A percentile compares a stretch with the other conserved stretches of the same genome.
These are phyloP conservation scores for Parapristionchus giblindavisi DNA, from an alignment of 2,888 invertebrate genomes.

Conservation along the genomic window DNA sequence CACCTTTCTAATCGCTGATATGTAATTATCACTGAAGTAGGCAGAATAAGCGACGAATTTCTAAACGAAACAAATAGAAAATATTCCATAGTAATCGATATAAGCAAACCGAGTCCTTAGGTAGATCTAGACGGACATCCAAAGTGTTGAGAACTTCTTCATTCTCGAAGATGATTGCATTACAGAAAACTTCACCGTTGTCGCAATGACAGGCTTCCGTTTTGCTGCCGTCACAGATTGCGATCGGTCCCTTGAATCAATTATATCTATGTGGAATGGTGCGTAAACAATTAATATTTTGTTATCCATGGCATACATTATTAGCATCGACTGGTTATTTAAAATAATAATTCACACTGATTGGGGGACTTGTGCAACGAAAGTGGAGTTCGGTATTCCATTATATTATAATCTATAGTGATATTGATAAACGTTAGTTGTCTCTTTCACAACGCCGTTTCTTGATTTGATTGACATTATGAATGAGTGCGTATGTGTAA, in stretches of 20 bases:
- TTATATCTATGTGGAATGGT: too few species aligned
- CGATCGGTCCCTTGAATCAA: slow-evolving; percentile 5
- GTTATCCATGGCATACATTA: too few species aligned
- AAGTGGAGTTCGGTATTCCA: too few species aligned
- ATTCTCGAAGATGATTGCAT: slow-evolving; percentile 20
- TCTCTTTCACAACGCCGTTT: too few species aligned
- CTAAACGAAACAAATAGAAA: too few species aligned
- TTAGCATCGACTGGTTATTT: neutral
- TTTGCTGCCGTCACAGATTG: slow-evolving; percentile 5
- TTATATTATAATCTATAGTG: too few species aligned
- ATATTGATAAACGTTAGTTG: too few species aligned
- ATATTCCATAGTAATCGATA: neutral
- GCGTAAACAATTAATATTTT: too few species aligned
- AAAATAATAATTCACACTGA: neutral
- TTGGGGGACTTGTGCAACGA: neutral
- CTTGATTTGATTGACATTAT: too few species aligned
- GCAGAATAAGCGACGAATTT: slow-evolving; percentile 42
- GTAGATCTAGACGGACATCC: slow-evolving; percentile 1
- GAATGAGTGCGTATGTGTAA: too few species aligned
- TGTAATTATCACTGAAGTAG: slow-evolving; percentile 44
- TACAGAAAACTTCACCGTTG: neutral
- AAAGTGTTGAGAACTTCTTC: neutral
- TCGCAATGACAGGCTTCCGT: slow-evolving; percentile 6
- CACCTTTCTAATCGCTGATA: slow-evolving; percentile 26
- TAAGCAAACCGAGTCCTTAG: too few species aligned